Percentiles rank a stretch among this genome's conserved stretches.
These are phyloP conservation scores for Grammomys dolichurus DNA, from an alignment of 2,113 vertebrate genomes.

Conservation along the genomic window DNA sequence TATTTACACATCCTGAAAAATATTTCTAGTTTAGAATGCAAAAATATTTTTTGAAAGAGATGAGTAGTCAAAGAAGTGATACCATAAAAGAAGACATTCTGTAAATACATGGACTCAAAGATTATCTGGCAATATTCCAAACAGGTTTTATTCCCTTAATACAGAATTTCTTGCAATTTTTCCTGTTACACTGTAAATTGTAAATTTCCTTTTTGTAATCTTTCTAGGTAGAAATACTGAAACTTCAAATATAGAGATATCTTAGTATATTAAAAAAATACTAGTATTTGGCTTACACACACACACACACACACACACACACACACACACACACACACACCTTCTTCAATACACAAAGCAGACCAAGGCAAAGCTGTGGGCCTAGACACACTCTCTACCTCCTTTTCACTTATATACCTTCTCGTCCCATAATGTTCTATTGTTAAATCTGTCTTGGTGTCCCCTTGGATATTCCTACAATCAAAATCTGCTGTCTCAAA, in stretches of 20 bases:
- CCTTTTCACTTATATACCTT: not conserved
- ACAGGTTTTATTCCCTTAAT: not conserved
- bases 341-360: not conserved
- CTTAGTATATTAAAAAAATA: not conserved
- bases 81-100: not conserved
- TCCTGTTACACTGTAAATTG: not conserved
- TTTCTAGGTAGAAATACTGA: not conserved
- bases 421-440: not conserved
- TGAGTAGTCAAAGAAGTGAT: not conserved
- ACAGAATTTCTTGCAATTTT: not conserved
- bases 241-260: not conserved
- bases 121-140: not conserved
- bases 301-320: not conserved
- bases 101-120: not conserved
- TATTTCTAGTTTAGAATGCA: conserved; percentile 2
- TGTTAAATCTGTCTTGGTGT: conserved; percentile 29
- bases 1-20: not conserved
- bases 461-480: conserved; percentile 47
- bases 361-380: not conserved
- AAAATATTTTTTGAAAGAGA: not conserved
- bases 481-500: conserved; percentile 69
- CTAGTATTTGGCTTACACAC: not conserved
- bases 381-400: not conserved
- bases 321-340: not conserved
- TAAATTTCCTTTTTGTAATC: not conserved